Evolutionary conservation across 2,888 invertebrate species (phyloP), one percentile per base, ranked within the genome.

Genomic region (Agapetus fuscipes): DNA sequence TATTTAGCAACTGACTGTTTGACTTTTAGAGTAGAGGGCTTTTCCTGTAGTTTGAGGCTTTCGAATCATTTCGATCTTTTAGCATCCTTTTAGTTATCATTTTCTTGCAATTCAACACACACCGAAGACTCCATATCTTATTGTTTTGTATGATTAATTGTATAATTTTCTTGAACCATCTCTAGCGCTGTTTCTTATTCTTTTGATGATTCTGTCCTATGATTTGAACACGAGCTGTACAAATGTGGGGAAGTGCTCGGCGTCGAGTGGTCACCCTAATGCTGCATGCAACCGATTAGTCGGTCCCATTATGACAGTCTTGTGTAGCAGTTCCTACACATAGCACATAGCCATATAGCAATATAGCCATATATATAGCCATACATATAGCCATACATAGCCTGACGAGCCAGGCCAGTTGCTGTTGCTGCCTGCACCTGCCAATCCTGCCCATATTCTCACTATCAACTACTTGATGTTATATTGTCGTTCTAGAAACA

Each of bases 41-140:
- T 68, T 66, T 68, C 65, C 64, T 66, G 70, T 70, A 70, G 70
- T 43, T 67, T 68, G 69, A 70, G 70, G 70, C 70, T 70, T 69
- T 62, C 64, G 63, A 69, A 44, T 43, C 43, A 44, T 46, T 47
- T 49, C 36, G 36, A 40, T 45, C 45, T 47, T 46, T 68, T 69
- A 68, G 66, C 68, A 67, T 66, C 39, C 39, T 48, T 48, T 48
- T 48, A 46, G 44, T 48, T 48, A 36, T 41, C 40, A 45, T 43
- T 48, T 43, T 46, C 33, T 44, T 31, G 40, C 48, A 38, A 48
- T 30, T 39, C 33, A 41, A 38, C 39, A 41, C 39, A 46, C 43
- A 43, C 41, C 36, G 31, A 40, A 34, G 33, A 43, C 40, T 41
- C 27, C 27, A 41, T 36, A 34, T 42, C 34, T 12, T 27, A 20